These are phyloP conservation scores for Hesperia comma DNA, from an alignment of 2,888 invertebrate genomes.

Conservation along the genomic window DNA sequence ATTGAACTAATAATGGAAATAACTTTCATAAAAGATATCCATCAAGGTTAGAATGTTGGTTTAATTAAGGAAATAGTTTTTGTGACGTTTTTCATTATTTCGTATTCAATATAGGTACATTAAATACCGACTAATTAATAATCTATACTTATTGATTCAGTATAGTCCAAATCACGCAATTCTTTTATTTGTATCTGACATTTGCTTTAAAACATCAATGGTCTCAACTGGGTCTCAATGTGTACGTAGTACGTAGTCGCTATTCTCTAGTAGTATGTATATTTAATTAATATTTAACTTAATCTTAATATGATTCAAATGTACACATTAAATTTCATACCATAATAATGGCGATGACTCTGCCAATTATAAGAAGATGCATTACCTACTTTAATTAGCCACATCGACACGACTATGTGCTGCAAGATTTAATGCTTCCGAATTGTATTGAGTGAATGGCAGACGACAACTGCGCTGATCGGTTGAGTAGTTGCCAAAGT, in stretches of 20 bases:
- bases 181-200: too few species aligned
- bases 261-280: too few species aligned
- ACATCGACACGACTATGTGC: conserved; percentile 28
- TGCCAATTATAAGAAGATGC: conserved; percentile 15
- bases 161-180: too few species aligned
- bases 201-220: too few species aligned
- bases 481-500: conserved; percentile 62
- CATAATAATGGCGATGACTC: not conserved
- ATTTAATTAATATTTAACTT: too few species aligned
- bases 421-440: conserved; percentile 23
- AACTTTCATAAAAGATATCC: conserved; percentile 39
- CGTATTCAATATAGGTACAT: too few species aligned
- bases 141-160: not conserved
- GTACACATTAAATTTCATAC: too few species aligned
- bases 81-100: not conserved
- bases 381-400: conserved; percentile 16
- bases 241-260: too few species aligned
- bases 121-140: too few species aligned
- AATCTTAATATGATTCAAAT: too few species aligned
- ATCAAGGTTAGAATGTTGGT: conserved; percentile 25
- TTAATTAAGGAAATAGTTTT: not conserved
- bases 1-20: conserved; percentile 43
- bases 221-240: too few species aligned
- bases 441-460: conserved; percentile 47
- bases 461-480: conserved; percentile 51